Conservation (phyloP, 2,113 vertebrate genomes). For the Myxocyprinus asiaticus region DNA sequence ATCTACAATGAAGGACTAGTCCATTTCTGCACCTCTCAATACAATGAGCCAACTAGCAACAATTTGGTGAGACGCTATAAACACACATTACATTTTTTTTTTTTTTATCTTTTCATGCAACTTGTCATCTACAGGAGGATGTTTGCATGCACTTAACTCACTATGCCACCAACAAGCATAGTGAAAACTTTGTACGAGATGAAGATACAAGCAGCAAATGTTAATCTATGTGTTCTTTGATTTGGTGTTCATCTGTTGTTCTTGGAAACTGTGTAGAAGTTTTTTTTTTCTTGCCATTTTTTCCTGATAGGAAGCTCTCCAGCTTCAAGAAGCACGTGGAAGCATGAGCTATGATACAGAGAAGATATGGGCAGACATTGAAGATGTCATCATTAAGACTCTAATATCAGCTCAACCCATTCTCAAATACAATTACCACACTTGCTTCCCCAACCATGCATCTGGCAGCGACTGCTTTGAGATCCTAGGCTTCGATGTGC, state of each 20-base stretch:
- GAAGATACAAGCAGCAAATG: constrained; percentile 78
- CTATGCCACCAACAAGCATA: constrained; percentile 89
- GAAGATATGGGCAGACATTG: constrained; percentile 77
- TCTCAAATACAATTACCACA: constrained; percentile 78
- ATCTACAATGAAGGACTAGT: constrained; percentile 77
- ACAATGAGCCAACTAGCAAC: constrained; percentile 70
- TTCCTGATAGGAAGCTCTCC: constrained; percentile 79
- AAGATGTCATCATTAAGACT: constrained; percentile 80
- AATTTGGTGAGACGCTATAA: constrained; percentile 71
- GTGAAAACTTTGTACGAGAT: constrained; percentile 79
- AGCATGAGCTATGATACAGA: constrained; percentile 61
- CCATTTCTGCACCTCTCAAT: constrained; percentile 81
- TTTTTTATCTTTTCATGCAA: constrained; percentile 1
- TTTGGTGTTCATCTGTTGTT: background rate
- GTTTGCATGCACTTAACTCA: constrained; percentile 90
- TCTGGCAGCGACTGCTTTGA: constrained; percentile 78
- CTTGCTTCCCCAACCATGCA: constrained; percentile 78
- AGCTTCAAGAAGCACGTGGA: constrained; percentile 72
- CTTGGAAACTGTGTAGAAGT: background rate
- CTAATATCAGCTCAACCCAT: constrained; percentile 75
- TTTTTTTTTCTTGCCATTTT: too few relatives aligned
- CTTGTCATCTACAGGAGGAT: constrained; percentile 67
- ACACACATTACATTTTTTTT: too few relatives aligned
- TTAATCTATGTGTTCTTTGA: constrained; percentile 57
- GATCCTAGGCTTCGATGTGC: constrained; percentile 75